Evolutionary conservation across 2,113 vertebrate species (phyloP).

Genomic region (Pontoporia blainvillei): DNA sequence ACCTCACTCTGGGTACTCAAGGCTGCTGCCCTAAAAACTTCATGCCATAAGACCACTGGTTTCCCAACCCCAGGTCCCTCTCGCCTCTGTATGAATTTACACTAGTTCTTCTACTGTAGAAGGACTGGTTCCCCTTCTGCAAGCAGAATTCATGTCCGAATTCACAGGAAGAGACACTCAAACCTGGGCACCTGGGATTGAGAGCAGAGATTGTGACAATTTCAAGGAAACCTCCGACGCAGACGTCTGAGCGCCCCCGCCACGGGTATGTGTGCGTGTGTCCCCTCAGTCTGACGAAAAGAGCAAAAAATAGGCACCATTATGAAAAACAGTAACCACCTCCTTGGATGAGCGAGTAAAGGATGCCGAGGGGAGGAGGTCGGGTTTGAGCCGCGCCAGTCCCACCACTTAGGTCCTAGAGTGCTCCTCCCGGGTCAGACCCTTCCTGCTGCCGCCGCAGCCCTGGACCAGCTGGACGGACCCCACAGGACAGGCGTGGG

Average conservation of each 20-base stretch:
- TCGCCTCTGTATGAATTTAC: rapidly evolving
- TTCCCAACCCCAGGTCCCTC: rapidly evolving
- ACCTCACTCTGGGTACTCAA: rapidly evolving
- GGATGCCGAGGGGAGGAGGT: rapidly evolving
- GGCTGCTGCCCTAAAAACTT: rapidly evolving
- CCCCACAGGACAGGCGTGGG: rapidly evolving
- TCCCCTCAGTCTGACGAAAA: not conserved
- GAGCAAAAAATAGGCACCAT: rapidly evolving
- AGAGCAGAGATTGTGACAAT: rapidly evolving
- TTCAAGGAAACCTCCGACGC: rapidly evolving
- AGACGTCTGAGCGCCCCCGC: not conserved
- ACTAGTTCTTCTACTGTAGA: rapidly evolving
- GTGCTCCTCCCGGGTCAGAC: rapidly evolving
- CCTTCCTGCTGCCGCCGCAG: rapidly evolving
- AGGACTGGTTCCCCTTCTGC: not conserved
- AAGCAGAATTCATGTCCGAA: not conserved
- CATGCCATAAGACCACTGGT: rapidly evolving
- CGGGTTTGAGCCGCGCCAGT: rapidly evolving
- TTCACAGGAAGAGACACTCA: not conserved
- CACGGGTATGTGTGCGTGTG: rapidly evolving
- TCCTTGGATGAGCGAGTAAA: too few species aligned
- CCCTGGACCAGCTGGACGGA: rapidly evolving
- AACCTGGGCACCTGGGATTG: rapidly evolving
- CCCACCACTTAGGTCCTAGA: not conserved
- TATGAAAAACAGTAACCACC: rapidly evolving